Conservation (phyloP, 1,140 invertebrate genomes). For the Temnothorax longispinosus region DNA sequence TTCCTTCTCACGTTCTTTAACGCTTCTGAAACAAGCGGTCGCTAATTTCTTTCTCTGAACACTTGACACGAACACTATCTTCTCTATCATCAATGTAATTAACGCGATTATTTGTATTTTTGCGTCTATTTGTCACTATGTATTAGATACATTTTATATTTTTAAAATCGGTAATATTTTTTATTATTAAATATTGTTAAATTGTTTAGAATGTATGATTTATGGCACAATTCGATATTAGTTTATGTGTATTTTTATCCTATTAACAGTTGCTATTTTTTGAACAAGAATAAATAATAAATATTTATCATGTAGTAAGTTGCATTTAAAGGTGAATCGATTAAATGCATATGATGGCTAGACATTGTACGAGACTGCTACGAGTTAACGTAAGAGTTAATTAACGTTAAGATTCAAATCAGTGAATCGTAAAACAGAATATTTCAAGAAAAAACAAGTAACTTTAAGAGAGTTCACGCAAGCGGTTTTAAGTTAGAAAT, state of each 20-base stretch:
- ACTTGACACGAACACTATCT: conserved; percentile 29
- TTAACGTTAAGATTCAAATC: conserved; percentile 15
- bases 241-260: background rate
- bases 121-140: background rate
- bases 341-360: background rate
- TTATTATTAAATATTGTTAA: background rate
- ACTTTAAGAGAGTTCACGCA: background rate
- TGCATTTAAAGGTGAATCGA: background rate
- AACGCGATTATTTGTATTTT: background rate
- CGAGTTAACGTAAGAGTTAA: background rate
- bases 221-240: background rate
- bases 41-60: conserved; percentile 40
- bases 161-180: background rate
- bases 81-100: background rate
- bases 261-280: background rate
- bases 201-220: background rate
- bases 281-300: background rate
- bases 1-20: conserved; percentile 57
- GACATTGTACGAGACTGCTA: background rate
- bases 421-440: background rate
- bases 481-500: conserved; percentile 10
- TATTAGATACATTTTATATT: background rate
- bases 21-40: conserved; percentile 10
- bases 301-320: background rate
- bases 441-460: background rate